phyloP scores from a whole-genome alignment of 2,797 vertebrate genomes.

The Trachurus trachurus region DNA sequence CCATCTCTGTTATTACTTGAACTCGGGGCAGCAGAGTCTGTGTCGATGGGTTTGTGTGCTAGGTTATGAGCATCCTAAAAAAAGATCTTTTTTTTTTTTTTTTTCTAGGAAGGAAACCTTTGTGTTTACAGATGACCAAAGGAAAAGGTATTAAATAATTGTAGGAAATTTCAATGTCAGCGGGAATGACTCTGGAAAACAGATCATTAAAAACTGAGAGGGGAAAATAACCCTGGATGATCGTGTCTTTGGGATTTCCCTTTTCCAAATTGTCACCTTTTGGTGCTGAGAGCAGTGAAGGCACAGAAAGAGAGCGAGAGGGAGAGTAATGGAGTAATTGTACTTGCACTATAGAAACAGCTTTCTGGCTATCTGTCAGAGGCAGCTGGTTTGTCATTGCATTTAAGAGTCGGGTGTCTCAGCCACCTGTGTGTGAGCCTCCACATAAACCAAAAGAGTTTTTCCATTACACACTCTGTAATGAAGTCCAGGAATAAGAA shows the following conservation, averaged over 20 bases:
- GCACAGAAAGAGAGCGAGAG: background rate
- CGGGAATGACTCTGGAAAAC: slow-evolving; percentile 59
- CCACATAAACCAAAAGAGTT: slow-evolving; percentile 20
- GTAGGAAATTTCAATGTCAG: slow-evolving; percentile 52
- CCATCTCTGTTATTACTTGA: slow-evolving; percentile 53
- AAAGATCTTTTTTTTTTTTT: slow-evolving; percentile 4
- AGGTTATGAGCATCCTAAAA: background rate
- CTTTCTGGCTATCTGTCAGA: slow-evolving; percentile 69
- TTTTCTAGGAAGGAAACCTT: slow-evolving; percentile 19
- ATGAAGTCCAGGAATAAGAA: slow-evolving; percentile 42
- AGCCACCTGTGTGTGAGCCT: slow-evolving; percentile 73
- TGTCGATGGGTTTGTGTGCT: slow-evolving; percentile 1
- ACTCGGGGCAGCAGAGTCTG: slow-evolving; percentile 27
- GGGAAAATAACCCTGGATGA: slow-evolving; percentile 17
- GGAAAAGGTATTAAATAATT: slow-evolving; percentile 46
- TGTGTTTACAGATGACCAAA: slow-evolving; percentile 29
- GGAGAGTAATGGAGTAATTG: slow-evolving; percentile 21
- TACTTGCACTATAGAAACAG: slow-evolving; percentile 9
- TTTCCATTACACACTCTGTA: slow-evolving; percentile 44
- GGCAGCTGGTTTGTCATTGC: slow-evolving; percentile 75
- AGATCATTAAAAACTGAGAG: slow-evolving; percentile 38
- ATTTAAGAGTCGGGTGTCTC: slow-evolving; percentile 68
- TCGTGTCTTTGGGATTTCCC: slow-evolving; percentile 47
- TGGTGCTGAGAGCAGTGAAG: background rate
- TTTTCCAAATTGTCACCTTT: slow-evolving; percentile 44